A percentile compares a stretch with the other conserved stretches of the same genome.
These are phyloP conservation scores for Eustalomyia histrio DNA, from an alignment of 2,888 invertebrate genomes.

Conservation along the genomic window DNA sequence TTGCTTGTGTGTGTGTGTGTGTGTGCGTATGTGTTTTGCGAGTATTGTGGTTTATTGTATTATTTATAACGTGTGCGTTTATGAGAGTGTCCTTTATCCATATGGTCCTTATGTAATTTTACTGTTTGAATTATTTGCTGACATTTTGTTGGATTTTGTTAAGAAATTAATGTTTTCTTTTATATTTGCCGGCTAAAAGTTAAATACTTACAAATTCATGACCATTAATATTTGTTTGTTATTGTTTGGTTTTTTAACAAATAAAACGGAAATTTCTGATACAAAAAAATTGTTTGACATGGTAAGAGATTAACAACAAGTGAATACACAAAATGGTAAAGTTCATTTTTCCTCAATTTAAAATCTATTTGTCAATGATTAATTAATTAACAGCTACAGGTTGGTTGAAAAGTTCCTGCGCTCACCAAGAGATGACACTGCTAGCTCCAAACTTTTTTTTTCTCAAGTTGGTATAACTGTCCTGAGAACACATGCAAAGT, in stretches of 20 bases:
- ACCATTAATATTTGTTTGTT: conserved; percentile 6
- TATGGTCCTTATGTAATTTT: neutral
- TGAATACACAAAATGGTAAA: neutral
- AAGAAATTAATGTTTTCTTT: conserved; percentile 19
- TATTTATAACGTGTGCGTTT: neutral
- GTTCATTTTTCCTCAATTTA: neutral
- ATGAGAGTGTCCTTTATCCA: neutral
- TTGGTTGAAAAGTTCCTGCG: no score
- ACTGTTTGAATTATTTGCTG: conserved; percentile 28
- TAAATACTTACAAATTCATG: conserved; percentile 21
- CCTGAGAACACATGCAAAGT: no score
- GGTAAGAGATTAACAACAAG: neutral
- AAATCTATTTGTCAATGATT: no score
- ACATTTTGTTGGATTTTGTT: conserved; percentile 17
- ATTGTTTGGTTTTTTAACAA: neutral
- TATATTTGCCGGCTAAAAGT: conserved; percentile 8
- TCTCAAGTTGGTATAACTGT: no score
- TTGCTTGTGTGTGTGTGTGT: neutral
- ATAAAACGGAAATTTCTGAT: conserved; percentile 1
- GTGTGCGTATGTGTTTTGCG: no score
- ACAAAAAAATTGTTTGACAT: neutral
- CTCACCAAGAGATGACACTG: no score
- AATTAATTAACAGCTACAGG: no score
- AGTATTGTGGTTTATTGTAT: neutral
- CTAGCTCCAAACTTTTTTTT: no score